Conservation (phyloP, 1,140 invertebrate genomes). For the Neodiprion virginianus region DNA sequence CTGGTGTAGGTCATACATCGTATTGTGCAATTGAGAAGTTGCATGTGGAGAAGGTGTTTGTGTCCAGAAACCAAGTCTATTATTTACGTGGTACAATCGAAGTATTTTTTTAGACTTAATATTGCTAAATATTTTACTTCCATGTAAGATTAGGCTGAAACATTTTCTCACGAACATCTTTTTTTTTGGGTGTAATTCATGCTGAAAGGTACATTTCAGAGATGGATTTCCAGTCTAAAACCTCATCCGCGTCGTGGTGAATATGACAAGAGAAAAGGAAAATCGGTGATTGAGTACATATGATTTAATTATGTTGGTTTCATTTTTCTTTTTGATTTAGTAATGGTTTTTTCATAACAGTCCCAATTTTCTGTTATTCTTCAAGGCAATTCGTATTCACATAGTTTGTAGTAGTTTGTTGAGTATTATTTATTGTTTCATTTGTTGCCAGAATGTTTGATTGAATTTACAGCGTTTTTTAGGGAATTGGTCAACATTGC, state of each 20-base stretch:
- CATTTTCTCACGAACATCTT: no score
- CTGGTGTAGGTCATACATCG: not conserved
- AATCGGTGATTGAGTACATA: conserved; percentile 44
- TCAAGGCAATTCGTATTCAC: not conserved
- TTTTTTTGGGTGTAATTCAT: conserved; percentile 28
- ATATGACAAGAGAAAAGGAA: conserved; percentile 49
- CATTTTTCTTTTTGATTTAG: not conserved
- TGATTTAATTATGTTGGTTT: not conserved
- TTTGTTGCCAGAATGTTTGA: not conserved
- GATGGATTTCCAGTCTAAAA: conserved; percentile 49
- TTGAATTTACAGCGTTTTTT: not conserved
- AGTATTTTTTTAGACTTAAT: no score
- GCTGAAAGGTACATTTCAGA: conserved; percentile 55
- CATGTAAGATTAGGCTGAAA: no score
- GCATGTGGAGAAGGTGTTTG: not conserved
- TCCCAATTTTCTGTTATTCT: conserved; percentile 3
- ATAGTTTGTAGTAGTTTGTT: not conserved
- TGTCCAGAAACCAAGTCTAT: not conserved
- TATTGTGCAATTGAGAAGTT: conserved; percentile 3
- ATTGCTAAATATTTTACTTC: no score
- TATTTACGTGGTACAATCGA: not conserved
- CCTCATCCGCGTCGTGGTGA: conserved; percentile 43
- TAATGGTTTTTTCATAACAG: not conserved
- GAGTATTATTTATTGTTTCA: not conserved
- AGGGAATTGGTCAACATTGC: not conserved